Base-by-base conservation (phyloP, 2,113 vertebrate genomes). In the Telmatochromis sp. region DNA sequence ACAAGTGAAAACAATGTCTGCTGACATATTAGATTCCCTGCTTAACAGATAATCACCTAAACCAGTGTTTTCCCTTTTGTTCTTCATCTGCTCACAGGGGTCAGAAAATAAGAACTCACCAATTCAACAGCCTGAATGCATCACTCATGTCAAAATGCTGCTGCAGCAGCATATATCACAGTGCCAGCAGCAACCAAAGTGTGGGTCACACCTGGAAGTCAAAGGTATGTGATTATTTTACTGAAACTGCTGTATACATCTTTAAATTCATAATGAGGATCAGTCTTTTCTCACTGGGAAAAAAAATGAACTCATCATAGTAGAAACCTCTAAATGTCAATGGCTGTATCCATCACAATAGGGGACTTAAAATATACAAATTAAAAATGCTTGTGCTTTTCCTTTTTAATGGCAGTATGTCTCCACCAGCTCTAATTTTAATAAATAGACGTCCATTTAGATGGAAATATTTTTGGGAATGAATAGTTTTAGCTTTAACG, bases 11-110 rank as follows among this genome's bases (percentile, higher is more conserved):
- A 5, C 23, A 49, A 49, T 28, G 12, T 53, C 80, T 58, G 73
- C 12, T 42, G 6, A 28, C 23, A 75, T 75, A 28, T 28, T 49
- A 49, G 15, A 4, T 11, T 54, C 15, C 5, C 33, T 68, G 13
- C 82, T 37, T 83, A 13, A 26, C 26, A 60, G 54, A 70, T 54
- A 86, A 80, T 75, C 4, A 57, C 53, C 37, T 85, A 2, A 88
- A 81, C 23, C 49, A 81, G 28, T 78, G 73, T 40, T 23, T 37
- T 31, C 33, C 60, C 15, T 86, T 86, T 33, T 40, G 5, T 45
- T 83, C 51, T 26, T 40, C n/a, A 79, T 88, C 55, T 91, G 12
- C 82, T 75, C 55, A 78, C 87, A 92, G 90, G 84, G 63, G 51
- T 49, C 17, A 6, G 7, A 79, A 81, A 81, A 28, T 11, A 86